These are phyloP conservation scores for Nothobranchius kuhntae DNA, from an alignment of 2,113 vertebrate species.

Conservation along the genomic window DNA sequence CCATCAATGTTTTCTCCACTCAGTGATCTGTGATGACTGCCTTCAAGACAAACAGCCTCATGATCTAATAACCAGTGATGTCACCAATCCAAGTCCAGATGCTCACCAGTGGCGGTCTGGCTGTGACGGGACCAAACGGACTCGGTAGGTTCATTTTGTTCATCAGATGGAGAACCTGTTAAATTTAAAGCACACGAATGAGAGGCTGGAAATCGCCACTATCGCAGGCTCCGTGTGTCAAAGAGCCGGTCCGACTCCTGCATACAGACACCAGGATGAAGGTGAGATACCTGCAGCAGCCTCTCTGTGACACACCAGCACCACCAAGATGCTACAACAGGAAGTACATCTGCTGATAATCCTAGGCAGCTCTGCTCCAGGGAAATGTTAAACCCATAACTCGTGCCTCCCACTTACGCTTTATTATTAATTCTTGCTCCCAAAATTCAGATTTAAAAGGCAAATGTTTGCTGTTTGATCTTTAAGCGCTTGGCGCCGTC, in stretches of 20 bases:
- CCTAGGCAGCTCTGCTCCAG: slow-evolving; percentile 37
- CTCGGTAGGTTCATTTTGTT: slow-evolving; percentile 98
- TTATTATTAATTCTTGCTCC: slow-evolving; percentile 71
- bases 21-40: no score
- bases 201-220: slow-evolving; percentile 19
- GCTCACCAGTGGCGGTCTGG: slow-evolving; percentile 89
- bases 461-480: slow-evolving; percentile 75
- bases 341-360: slow-evolving; percentile 34
- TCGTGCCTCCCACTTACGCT: slow-evolving; percentile 71
- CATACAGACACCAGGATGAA: slow-evolving; percentile 57
- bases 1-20: no score
- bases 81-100: background rate
- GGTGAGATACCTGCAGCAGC: slow-evolving; percentile 32
- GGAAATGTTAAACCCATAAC: slow-evolving; percentile 75
- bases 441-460: slow-evolving; percentile 68
- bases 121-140: slow-evolving; percentile 91
- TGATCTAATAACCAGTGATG: no score
- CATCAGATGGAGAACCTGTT: slow-evolving; percentile 97
- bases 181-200: slow-evolving; percentile 12
- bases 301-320: slow-evolving; percentile 55
- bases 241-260: slow-evolving; percentile 57
- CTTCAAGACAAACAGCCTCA: no score
- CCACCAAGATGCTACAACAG: slow-evolving; percentile 62
- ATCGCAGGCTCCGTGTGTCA: slow-evolving; percentile 63
- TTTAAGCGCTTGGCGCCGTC: slow-evolving; percentile 59